A percentile compares a stretch with the other conserved stretches of the same genome.
Evolutionary conservation across 2,113 vertebrate species (phyloP).

Genomic region (Syngnathus typhle): DNA sequence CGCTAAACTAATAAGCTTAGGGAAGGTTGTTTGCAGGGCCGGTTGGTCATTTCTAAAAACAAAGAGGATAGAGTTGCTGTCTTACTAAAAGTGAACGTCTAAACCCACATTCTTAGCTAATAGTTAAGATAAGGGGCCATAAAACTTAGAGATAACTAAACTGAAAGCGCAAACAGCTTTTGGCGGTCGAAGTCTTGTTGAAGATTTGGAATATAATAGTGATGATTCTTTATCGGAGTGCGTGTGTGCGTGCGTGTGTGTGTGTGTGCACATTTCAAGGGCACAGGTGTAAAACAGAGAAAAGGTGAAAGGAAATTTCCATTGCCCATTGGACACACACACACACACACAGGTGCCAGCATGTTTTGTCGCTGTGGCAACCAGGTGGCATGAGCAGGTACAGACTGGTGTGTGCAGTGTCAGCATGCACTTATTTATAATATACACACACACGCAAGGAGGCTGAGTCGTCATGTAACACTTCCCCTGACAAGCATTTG

Average conservation of each 20-base stretch:
- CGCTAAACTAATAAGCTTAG: too few relatives aligned
- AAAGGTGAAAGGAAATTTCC: slow-evolving; percentile 11
- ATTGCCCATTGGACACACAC: slow-evolving; percentile 2
- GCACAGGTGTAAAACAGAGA: neutral
- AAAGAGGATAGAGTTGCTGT: too few relatives aligned
- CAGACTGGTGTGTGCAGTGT: neutral
- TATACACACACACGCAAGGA: neutral
- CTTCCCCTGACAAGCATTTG: slow-evolving; percentile 1
- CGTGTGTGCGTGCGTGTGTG: neutral
- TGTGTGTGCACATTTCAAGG: neutral
- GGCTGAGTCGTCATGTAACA: neutral
- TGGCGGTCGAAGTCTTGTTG: neutral
- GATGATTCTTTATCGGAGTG: neutral
- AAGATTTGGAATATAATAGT: neutral
- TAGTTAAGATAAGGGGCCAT: too few relatives aligned
- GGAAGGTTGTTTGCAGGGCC: too few relatives aligned
- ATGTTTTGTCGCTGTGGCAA: slow-evolving; percentile 3
- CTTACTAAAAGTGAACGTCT: too few relatives aligned
- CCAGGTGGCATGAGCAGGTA: slow-evolving; percentile 5
- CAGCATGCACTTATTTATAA: slow-evolving; percentile 3
- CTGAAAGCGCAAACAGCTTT: neutral
- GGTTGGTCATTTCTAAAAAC: too few relatives aligned
- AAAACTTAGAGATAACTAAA: neutral
- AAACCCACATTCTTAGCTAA: too few relatives aligned
- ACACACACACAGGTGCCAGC: slow-evolving; percentile 7